phyloP scores from a whole-genome alignment of 2,888 invertebrate genomes.

The Plagodis dolabraria region DNA sequence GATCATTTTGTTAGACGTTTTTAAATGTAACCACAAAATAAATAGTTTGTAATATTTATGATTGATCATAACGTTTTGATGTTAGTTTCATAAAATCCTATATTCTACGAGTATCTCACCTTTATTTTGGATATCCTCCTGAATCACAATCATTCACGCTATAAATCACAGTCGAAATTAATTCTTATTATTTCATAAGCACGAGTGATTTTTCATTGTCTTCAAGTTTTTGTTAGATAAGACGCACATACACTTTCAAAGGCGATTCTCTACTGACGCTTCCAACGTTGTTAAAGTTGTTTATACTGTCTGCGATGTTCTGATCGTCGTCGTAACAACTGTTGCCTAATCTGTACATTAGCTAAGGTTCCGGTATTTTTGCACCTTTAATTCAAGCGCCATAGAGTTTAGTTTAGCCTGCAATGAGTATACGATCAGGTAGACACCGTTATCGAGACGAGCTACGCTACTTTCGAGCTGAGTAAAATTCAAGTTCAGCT shows the following conservation, averaged over 20 bases:
- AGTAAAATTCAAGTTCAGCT: slow-evolving; percentile 31
- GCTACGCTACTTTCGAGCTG: slow-evolving; percentile 32
- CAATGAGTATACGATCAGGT: slow-evolving; percentile 1
- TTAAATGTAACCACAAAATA: too few species aligned
- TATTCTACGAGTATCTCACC: slow-evolving; percentile 22
- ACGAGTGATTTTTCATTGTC: slow-evolving; percentile 41
- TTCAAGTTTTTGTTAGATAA: slow-evolving; percentile 19
- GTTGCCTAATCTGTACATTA: slow-evolving; percentile 10
- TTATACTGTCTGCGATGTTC: slow-evolving; percentile 38
- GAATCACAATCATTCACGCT: slow-evolving; percentile 19
- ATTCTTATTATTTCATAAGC: slow-evolving; percentile 18
- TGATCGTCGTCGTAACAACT: slow-evolving; percentile 12
- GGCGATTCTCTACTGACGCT: slow-evolving; percentile 39
- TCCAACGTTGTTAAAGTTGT: slow-evolving; percentile 36
- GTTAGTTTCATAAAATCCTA: background rate
- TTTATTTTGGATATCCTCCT: slow-evolving; percentile 27
- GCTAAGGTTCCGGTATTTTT: slow-evolving; percentile 9
- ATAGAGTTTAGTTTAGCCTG: slow-evolving; percentile 26
- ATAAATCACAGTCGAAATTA: slow-evolving; percentile 25
- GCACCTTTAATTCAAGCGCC: slow-evolving; percentile 10
- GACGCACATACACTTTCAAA: slow-evolving; percentile 28
- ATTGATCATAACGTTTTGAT: too few species aligned
- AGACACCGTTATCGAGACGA: slow-evolving; percentile 30
- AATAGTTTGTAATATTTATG: too few species aligned
- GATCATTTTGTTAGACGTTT: too few species aligned